Percentiles rank a stretch among this genome's conserved stretches.
Evolutionary conservation across 2,113 vertebrate species (phyloP).

Genomic region (Xerus inauris): DNA sequence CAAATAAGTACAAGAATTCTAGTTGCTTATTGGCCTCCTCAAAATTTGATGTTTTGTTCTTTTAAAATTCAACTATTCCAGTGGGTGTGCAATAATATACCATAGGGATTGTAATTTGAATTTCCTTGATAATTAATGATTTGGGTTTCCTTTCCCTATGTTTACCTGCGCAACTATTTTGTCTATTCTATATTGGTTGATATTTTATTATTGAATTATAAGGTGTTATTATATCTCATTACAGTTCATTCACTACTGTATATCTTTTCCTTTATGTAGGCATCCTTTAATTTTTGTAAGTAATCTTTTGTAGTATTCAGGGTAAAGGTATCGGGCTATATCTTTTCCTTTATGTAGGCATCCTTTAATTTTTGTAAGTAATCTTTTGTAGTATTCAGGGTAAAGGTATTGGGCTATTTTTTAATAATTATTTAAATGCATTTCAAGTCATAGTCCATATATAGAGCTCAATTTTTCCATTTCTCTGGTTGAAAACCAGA

Average conservation of each 20-base stretch:
- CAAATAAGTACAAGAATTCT: not conserved
- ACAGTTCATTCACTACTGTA: not conserved
- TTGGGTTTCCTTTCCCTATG: not conserved
- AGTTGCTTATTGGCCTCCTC: not conserved
- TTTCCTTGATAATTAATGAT: not conserved
- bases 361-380: not conserved
- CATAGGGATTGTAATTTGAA: not conserved
- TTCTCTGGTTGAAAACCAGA: too few species aligned
- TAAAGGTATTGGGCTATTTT: not conserved
- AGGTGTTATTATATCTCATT: not conserved
- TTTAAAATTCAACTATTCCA: constrained; percentile 2
- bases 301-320: not conserved
- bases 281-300: not conserved
- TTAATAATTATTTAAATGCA: not conserved
- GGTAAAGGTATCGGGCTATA: not conserved
- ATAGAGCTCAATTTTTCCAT: too few species aligned
- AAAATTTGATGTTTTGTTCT: not conserved
- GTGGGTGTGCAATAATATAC: not conserved
- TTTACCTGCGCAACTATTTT: not conserved
- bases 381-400: not conserved
- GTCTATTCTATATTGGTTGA: not conserved
- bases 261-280: not conserved
- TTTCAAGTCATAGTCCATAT: too few species aligned
- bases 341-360: not conserved
- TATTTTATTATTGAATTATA: constrained; percentile 8